Evolutionary conservation across 2,888 invertebrate species (phyloP), one percentile per base, ranked within the genome.

Genomic region (Drosophila aldrichi): DNA sequence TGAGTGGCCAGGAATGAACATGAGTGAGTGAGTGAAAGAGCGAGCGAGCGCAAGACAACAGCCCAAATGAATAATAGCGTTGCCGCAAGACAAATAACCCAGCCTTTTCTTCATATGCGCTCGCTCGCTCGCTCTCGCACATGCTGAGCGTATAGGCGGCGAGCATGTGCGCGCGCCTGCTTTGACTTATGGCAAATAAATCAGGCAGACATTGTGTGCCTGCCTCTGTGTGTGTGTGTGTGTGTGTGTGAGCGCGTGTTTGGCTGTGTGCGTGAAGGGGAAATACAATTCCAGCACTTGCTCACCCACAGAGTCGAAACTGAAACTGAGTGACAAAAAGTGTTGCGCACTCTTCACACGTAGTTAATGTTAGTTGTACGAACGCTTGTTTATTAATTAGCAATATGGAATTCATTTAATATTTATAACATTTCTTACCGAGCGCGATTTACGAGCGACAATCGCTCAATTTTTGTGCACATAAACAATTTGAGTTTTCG

Each of bases 21-120:
- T 63, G 74, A 78, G 68, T 71, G 69, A 73, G 72, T 54, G 77
- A 80, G 64, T 52, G 75, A 74, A 67, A 62, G 68, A 75, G 58
- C 55, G 49, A 74, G 77, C 54, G 72, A 72, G 70, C 68, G 74
- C 70, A 69, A 70, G 71, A 70, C 71, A 61, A 79, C 75, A 72
- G 71, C 74, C 80, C 77, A 88, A 91, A 92, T 92, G 92, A 92
- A 91, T 92, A 91, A 92, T 92, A 92, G 92, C 91, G 91, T 86
- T 91, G 86, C 89, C 90, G 88, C 77, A 92, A 92, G 92, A 90
- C 91, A 91, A 91, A 92, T 92, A 92, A 92, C 92, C 92, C 92
- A 92, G 89, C 92, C 92, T 92, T 91, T 90, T 91, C 83, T 88
- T 85, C 79, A 70, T 81, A 65, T 67, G 60, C 71, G 48, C 57